Evolutionary conservation across 2,113 vertebrate species (phyloP).

Genomic region (Lophura nycthemera): DNA sequence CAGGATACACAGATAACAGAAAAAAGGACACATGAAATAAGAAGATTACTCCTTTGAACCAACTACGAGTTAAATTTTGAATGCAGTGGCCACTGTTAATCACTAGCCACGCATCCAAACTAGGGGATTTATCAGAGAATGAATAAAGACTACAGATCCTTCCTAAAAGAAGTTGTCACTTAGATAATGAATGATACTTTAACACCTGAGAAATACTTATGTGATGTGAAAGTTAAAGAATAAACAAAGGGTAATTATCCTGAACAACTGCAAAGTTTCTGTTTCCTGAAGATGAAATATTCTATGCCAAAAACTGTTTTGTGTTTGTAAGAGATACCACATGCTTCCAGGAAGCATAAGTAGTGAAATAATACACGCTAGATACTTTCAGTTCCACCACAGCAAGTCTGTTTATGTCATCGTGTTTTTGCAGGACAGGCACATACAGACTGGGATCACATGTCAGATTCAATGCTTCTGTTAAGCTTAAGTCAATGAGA

Average conservation of each 20-base stretch:
- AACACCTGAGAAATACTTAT: not conserved
- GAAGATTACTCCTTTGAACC: not conserved
- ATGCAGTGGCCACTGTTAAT: not conserved
- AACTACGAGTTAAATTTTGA: not conserved
- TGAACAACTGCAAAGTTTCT: not conserved
- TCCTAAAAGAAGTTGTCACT: not conserved
- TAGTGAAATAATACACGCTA: not conserved
- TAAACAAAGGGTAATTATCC: not conserved
- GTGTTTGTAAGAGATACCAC: not conserved
- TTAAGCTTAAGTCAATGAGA: not conserved
- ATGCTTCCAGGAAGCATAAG: not conserved
- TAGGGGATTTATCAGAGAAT: not conserved
- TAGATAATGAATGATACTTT: not conserved
- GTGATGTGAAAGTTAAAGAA: not conserved
- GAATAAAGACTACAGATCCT: not conserved
- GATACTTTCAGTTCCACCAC: not conserved
- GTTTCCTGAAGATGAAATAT: constrained; percentile 2
- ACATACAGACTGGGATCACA: not conserved
- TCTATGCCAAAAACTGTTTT: constrained; percentile 7
- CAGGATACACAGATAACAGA: not conserved
- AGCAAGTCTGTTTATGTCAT: not conserved
- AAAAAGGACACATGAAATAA: not conserved
- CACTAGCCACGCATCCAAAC: not conserved
- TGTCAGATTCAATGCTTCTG: not conserved
- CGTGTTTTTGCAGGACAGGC: not conserved